phyloP scores from a whole-genome alignment of 2,113 vertebrate species.

The Emberiza fucata region DNA sequence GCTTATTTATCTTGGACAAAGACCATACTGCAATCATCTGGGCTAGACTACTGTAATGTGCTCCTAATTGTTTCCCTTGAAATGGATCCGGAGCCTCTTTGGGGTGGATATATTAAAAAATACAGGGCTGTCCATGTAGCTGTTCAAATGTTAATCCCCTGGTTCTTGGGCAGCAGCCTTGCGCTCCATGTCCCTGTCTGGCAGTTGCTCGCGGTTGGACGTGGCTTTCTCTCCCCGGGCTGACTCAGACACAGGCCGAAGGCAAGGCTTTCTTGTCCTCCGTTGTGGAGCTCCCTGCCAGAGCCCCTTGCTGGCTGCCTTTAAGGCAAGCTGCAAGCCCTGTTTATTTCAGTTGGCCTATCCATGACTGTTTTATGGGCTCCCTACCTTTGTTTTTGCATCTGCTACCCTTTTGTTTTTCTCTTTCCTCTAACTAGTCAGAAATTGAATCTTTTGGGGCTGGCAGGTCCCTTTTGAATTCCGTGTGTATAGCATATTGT shows the following conservation, averaged over 20 bases:
- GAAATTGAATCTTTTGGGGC: slow-evolving; percentile 58
- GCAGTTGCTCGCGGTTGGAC: slow-evolving; percentile 43
- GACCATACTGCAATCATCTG: slow-evolving; percentile 3
- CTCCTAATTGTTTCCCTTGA: slow-evolving; percentile 51
- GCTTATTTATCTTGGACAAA: slow-evolving; percentile 29
- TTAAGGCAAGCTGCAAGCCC: slow-evolving; percentile 67
- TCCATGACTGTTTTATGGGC: slow-evolving; percentile 70
- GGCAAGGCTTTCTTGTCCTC: slow-evolving; percentile 63
- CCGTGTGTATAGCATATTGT: slow-evolving; percentile 39
- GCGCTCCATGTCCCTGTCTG: slow-evolving; percentile 11
- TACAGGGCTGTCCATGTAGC: not conserved
- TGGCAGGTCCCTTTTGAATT: slow-evolving; percentile 56
- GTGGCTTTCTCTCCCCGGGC: slow-evolving; percentile 15
- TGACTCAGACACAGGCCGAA: slow-evolving; percentile 40
- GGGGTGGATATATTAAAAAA: slow-evolving; percentile 24
- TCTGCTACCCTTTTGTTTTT: slow-evolving; percentile 71
- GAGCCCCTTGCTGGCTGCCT: slow-evolving; percentile 70
- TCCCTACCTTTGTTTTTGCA: slow-evolving; percentile 72
- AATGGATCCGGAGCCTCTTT: slow-evolving; percentile 36
- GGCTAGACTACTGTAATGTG: slow-evolving; percentile 27
- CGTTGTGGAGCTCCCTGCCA: slow-evolving; percentile 41
- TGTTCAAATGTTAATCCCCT: slow-evolving; percentile 26
- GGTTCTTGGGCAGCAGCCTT: slow-evolving; percentile 15
- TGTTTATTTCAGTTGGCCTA: slow-evolving; percentile 70
- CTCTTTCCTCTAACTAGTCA: slow-evolving; percentile 53